A percentile compares a stretch with the other conserved stretches of the same genome.
Evolutionary conservation across 2,888 invertebrate species (phyloP).

Genomic region (Balanococcus diminutus): DNA sequence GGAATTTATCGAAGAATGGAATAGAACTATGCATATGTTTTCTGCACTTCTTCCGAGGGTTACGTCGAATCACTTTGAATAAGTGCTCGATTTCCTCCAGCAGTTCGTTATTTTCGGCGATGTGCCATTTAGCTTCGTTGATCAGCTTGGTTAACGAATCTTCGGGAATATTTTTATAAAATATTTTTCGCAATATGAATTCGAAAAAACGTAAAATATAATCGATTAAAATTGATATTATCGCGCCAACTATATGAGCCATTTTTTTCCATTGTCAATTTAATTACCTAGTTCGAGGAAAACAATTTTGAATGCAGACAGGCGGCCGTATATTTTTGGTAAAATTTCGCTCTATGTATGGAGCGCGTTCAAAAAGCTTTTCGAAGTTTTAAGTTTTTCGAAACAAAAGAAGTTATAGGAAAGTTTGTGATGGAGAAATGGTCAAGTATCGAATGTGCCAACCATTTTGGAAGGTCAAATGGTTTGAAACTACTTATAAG

Average conservation of each 20-base stretch:
- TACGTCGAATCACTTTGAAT: not conserved
- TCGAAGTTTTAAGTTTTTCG: not conserved
- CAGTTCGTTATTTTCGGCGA: not conserved
- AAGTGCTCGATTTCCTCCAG: slow-evolving; percentile 10
- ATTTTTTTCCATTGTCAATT: not conserved
- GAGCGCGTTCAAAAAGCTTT: not conserved
- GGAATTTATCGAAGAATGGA: not conserved
- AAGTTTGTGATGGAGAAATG: not conserved
- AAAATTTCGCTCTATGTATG: slow-evolving; percentile 3
- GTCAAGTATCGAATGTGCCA: not conserved
- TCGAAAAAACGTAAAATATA: slow-evolving; percentile 19
- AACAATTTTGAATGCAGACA: not conserved
- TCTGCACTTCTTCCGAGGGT: not conserved
- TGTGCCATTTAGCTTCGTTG: not conserved
- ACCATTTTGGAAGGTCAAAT: not conserved
- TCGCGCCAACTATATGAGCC: slow-evolving; percentile 17
- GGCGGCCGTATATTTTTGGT: not conserved
- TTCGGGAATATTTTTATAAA: not conserved
- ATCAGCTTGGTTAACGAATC: not conserved
- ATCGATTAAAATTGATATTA: slow-evolving; percentile 17
- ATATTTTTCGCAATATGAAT: not conserved
- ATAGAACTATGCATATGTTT: not conserved
- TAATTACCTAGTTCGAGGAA: not conserved
- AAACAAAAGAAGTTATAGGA: not conserved
- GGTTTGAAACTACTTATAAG: not conserved